phyloP scores from a whole-genome alignment of 2,888 invertebrate species.

The Allacma fusca region DNA sequence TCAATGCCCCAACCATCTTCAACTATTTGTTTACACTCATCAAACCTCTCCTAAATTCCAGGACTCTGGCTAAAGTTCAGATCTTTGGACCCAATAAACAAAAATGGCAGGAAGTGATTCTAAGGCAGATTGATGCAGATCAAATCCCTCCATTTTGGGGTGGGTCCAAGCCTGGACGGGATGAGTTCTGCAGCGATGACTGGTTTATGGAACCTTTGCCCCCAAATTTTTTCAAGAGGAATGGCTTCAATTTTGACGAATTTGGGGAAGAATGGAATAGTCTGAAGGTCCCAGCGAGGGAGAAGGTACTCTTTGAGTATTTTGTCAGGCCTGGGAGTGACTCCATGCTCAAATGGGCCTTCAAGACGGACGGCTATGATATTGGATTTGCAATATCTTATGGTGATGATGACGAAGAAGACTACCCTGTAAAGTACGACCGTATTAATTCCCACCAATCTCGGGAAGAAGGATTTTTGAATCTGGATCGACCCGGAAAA shows the following conservation, averaged over 20 bases:
- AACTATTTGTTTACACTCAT: constrained; percentile 45
- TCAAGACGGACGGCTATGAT: constrained; percentile 48
- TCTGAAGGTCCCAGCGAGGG: constrained; percentile 43
- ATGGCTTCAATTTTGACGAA: constrained; percentile 37
- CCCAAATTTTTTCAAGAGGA: constrained; percentile 43
- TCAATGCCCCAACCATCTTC: constrained; percentile 49
- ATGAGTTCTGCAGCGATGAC: constrained; percentile 46
- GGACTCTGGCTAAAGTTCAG: constrained; percentile 45
- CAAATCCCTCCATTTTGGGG: constrained; percentile 49
- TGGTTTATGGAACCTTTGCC: constrained; percentile 48
- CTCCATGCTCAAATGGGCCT: constrained; percentile 37
- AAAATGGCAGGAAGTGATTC: constrained; percentile 46
- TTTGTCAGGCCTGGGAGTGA: background rate
- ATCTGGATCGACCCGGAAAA: constrained; percentile 31
- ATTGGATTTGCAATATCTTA: constrained; percentile 44
- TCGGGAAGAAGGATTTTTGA: constrained; percentile 36
- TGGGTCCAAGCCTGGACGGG: constrained; percentile 39
- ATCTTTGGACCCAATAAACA: constrained; percentile 43
- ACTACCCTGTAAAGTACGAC: constrained; percentile 25
- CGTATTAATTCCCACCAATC: constrained; percentile 42
- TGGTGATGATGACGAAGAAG: constrained; percentile 30
- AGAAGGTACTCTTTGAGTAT: constrained; percentile 44
- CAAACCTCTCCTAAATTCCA: constrained; percentile 47
- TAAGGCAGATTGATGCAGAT: constrained; percentile 41
- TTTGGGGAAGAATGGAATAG: constrained; percentile 49